Evolutionary conservation across 92 coral and sea anemone species (phyloP).

Genomic region (Parazoanthus swiftii): DNA sequence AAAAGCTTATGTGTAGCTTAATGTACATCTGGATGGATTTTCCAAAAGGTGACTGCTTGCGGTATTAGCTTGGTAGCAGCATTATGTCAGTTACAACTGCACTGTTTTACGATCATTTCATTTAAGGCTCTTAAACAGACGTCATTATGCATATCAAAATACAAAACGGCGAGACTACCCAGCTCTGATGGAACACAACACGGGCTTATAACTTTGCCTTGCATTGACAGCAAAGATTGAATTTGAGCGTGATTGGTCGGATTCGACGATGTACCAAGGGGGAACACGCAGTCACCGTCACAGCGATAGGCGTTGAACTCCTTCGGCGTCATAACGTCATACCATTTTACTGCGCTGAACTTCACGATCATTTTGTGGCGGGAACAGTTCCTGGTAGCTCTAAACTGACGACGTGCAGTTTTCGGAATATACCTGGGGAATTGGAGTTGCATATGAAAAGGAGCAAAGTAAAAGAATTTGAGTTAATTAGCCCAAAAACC

Average conservation of each 20-base stretch:
- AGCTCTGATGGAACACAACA: background rate
- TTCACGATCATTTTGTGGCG: background rate
- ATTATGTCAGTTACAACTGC: background rate
- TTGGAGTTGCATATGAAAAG: background rate
- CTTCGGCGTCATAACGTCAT: background rate
- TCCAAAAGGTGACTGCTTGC: too few species aligned
- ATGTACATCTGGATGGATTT: too few species aligned
- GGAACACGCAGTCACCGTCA: background rate
- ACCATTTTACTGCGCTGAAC: background rate
- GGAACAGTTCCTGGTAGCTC: background rate
- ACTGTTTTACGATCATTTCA: background rate
- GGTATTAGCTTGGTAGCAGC: too few species aligned
- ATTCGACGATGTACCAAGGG: background rate
- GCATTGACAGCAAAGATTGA: background rate
- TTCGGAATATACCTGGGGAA: background rate
- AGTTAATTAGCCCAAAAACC: too few species aligned
- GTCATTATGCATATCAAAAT: background rate
- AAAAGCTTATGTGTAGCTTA: too few species aligned
- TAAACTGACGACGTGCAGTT: background rate
- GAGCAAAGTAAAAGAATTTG: too few species aligned
- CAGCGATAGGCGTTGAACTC: constrained; percentile 1
- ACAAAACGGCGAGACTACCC: background rate
- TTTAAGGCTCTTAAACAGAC: background rate
- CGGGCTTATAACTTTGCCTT: background rate
- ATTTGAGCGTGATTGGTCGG: constrained; percentile 22